Conservation (phyloP, 2,888 invertebrate genomes). For the Strigamia maritima region DNA sequence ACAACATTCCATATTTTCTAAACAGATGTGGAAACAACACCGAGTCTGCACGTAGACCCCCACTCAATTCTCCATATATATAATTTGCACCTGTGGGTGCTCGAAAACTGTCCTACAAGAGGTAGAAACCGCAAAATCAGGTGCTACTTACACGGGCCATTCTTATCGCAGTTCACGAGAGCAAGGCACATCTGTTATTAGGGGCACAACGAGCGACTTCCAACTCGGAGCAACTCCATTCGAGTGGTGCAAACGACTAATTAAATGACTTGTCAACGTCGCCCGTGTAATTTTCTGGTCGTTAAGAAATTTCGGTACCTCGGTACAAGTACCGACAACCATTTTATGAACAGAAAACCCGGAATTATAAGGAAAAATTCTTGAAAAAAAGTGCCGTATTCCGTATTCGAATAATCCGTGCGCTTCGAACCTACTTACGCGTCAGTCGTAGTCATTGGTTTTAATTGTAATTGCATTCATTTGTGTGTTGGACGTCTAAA, state of each 20-base stretch:
- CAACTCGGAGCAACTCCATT: neutral
- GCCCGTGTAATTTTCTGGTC: neutral
- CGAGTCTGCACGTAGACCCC: neutral
- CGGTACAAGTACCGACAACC: too few species aligned
- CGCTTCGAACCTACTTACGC: neutral
- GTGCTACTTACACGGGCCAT: neutral
- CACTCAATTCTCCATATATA: neutral
- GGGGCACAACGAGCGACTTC: neutral
- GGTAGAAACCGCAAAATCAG: neutral
- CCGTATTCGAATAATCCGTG: neutral
- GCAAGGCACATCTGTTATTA: slow-evolving; percentile 12
- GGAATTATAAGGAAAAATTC: too few species aligned
- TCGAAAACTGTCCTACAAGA: slow-evolving; percentile 10
- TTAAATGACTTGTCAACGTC: neutral
- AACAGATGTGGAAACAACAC: neutral
- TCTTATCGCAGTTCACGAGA: neutral
- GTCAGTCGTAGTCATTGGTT: neutral
- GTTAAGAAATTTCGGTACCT: neutral
- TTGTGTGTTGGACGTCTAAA: too few species aligned
- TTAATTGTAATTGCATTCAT: neutral
- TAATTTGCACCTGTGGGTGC: neutral
- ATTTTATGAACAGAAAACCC: too few species aligned
- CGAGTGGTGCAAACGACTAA: neutral
- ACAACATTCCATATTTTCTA: neutral
- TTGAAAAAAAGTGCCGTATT: too few species aligned